Evolutionary conservation across 2,113 vertebrate species (phyloP).

Genomic region (Mustelus asterias): DNA sequence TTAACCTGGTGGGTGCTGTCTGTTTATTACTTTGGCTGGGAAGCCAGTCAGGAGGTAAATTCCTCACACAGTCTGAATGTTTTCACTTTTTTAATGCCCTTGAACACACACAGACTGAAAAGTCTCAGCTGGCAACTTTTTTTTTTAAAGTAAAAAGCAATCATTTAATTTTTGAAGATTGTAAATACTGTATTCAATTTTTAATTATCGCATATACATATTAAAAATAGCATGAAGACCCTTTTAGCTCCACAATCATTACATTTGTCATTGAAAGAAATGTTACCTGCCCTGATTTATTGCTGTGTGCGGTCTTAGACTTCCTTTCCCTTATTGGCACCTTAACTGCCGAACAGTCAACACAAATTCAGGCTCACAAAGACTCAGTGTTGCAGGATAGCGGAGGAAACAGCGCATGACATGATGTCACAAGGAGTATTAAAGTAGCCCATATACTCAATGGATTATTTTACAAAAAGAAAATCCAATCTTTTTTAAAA

Average conservation of each 20-base stretch:
- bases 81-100: conserved; percentile 20
- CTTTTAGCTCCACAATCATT: neutral
- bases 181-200: neutral
- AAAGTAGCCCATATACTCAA: neutral
- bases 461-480: neutral
- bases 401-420: neutral
- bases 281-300: conserved; percentile 27
- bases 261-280: neutral
- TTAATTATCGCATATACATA: neutral
- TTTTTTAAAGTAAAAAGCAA: neutral
- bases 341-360: conserved; percentile 25
- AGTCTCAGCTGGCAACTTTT: neutral
- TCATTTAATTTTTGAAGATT: neutral
- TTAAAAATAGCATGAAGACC: neutral
- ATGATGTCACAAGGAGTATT: conserved; percentile 31
- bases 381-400: conserved; percentile 17
- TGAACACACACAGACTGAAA: conserved; percentile 28
- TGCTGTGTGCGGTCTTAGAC: conserved; percentile 9
- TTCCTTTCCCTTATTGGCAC: conserved; percentile 32
- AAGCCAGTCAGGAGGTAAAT: conserved; percentile 32
- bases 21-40: conserved; percentile 33
- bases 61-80: neutral
- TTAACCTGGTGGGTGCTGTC: conserved; percentile 16
- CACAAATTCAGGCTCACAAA: conserved; percentile 12
- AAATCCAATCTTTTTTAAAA: neutral